phyloP scores from a whole-genome alignment of 2,113 vertebrate genomes.

The Eudyptes chrysolophus region DNA sequence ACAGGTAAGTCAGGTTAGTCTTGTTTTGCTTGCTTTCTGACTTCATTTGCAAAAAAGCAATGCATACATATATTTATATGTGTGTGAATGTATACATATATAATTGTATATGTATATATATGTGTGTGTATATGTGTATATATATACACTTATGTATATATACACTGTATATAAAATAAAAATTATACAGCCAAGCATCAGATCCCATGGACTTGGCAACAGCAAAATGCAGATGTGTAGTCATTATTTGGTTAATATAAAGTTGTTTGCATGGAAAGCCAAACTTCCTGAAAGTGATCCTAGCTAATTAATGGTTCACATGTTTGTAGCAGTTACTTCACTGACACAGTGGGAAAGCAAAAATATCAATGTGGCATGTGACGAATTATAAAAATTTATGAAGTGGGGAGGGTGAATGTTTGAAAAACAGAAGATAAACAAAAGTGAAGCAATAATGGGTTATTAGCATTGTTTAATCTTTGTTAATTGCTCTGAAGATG shows the following conservation, averaged over 20 bases:
- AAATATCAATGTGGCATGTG: not conserved
- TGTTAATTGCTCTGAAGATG: not conserved
- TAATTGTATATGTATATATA: slow-evolving; percentile 71
- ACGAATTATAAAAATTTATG: not conserved
- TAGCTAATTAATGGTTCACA: not conserved
- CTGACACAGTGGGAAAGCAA: not conserved
- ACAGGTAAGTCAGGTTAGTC: slow-evolving; percentile 98
- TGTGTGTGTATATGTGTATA: slow-evolving; percentile 70
- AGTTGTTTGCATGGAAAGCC: not conserved
- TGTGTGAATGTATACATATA: slow-evolving; percentile 72
- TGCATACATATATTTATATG: slow-evolving; percentile 74
- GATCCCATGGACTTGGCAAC: slow-evolving; percentile 84
- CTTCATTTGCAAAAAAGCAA: slow-evolving; percentile 87
- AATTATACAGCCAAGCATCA: slow-evolving; percentile 85
- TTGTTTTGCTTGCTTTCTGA: slow-evolving; percentile 89
- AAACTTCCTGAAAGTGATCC: not conserved
- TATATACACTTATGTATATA: slow-evolving; percentile 73
- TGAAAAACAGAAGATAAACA: not conserved
- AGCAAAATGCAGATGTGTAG: not conserved
- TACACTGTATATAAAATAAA: slow-evolving; percentile 56
- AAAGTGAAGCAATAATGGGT: slow-evolving; percentile 3
- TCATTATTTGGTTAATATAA: not conserved
- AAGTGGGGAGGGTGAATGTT: not conserved
- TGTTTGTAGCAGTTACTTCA: not conserved
- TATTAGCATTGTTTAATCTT: slow-evolving; percentile 9